Base-by-base conservation (phyloP, 2,888 invertebrate genomes). In the Drosophila fungiperda region DNA sequence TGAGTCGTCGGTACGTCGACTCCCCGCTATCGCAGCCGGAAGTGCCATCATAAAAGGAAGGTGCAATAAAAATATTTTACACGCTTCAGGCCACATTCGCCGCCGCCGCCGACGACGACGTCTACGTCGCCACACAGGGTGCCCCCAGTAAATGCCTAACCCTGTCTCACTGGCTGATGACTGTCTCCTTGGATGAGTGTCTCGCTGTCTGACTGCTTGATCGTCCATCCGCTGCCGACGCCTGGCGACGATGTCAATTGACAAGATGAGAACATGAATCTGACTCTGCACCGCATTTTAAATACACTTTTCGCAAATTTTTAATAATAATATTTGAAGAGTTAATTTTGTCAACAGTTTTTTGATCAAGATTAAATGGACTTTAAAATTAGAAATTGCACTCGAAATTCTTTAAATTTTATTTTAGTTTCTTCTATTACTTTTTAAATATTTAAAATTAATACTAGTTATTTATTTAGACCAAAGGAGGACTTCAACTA, bases 41-140 rank as follows among this genome's bases (percentile, higher is more conserved):
- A 91, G 90, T 91, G 88, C 89, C 87, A 82, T 83, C 83, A 91
- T 89, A 91, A 91, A 87, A 91, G 91, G 91, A 91, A 91, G 92
- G 91, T 91, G 91, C 92, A 91, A 91, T 91, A 91, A 91, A 91
- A 88, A 91, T 91, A 86, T 90, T 91, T 90, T 86, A 90, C 84
- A 89, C 77, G 84, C 82, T 76, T 69, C 69, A 66, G 52, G 62
- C 35, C 70, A 20, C 64, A 40, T 48, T 48, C 74, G 55, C 63
- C 64, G 71, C 60, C 70, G 58, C 71, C 23, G 29, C 29, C 29
- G 29, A 0, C 70, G 58, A 69, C 23, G 57, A 6, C 60, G 42
- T 63, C 45, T 8, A 12, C 68, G 61, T 68, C 32, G 55, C n/a
- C 57, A 53, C 58, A 50, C 60, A 35, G 70, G 74, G 58, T 57